Conservation (phyloP, 2,888 invertebrate genomes). For the Aphodius sticticus region DNA sequence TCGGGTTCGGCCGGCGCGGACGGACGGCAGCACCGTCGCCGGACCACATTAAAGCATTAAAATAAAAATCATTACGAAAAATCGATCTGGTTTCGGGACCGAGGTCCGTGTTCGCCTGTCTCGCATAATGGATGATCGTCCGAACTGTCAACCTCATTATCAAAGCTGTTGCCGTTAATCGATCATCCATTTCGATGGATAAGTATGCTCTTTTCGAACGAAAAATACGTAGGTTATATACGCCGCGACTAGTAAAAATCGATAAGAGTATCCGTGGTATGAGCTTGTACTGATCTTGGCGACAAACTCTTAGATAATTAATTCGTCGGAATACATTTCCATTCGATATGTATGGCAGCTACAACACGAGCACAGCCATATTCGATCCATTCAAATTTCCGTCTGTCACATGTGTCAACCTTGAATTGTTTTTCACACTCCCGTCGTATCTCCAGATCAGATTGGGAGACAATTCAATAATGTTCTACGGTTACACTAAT, state of each 20-base stretch:
- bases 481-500: not conserved
- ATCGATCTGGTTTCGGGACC: constrained; percentile 51
- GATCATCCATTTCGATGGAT: constrained; percentile 46
- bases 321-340: not conserved
- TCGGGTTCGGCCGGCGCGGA: not conserved
- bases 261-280: not conserved
- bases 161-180: constrained; percentile 51
- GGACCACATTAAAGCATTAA: constrained; percentile 29
- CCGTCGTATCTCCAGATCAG: not conserved
- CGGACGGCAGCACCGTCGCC: not conserved
- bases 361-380: not conserved
- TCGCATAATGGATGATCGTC: constrained; percentile 53
- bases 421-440: not conserved
- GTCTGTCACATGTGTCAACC: not conserved
- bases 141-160: constrained; percentile 55
- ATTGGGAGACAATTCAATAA: not conserved
- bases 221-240: not conserved
- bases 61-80: constrained; percentile 53
- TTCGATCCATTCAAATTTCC: not conserved
- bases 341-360: not conserved
- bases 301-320: not conserved
- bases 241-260: not conserved
- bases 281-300: not conserved
- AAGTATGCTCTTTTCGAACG: not conserved
- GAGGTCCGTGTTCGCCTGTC: constrained; percentile 51